Conservation (phyloP, 2,888 invertebrate species). For the Phyto melanocephala region DNA sequence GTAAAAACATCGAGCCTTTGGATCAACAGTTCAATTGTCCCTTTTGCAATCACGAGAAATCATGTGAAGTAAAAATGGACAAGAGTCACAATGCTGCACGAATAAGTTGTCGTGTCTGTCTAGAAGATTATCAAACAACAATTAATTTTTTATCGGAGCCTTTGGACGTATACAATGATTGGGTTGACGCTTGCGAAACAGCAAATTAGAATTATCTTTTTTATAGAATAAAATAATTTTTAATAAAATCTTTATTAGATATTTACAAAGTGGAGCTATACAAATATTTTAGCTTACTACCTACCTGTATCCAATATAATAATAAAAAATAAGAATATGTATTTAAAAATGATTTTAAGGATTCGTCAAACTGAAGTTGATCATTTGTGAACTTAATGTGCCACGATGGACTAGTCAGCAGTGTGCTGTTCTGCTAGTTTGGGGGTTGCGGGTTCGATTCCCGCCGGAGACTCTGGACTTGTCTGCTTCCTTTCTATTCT, state of each 20-base stretch:
- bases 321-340: no score
- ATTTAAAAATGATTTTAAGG: no score
- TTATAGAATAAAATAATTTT: not conserved
- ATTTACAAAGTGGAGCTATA: no score
- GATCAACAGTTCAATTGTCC: slow-evolving; percentile 99
- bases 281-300: no score
- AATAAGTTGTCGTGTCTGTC: slow-evolving; percentile 96
- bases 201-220: slow-evolving; percentile 85
- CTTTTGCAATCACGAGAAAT: slow-evolving; percentile 99
- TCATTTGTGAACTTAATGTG: no score
- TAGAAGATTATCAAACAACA: slow-evolving; percentile 97
- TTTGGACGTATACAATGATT: slow-evolving; percentile 99
- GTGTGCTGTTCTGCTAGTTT: no score
- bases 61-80: slow-evolving; percentile 99
- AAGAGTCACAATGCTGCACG: slow-evolving; percentile 95
- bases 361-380: no score
- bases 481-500: no score
- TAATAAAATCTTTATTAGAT: not conserved
- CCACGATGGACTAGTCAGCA: no score
- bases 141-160: slow-evolving; percentile 98
- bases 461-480: no score
- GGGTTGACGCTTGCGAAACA: slow-evolving; percentile 99
- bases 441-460: no score
- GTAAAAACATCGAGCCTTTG: slow-evolving; percentile 94
- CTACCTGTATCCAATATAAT: no score